phyloP scores from a whole-genome alignment of 2,797 vertebrate genomes.

The Adelosebastes latens region DNA sequence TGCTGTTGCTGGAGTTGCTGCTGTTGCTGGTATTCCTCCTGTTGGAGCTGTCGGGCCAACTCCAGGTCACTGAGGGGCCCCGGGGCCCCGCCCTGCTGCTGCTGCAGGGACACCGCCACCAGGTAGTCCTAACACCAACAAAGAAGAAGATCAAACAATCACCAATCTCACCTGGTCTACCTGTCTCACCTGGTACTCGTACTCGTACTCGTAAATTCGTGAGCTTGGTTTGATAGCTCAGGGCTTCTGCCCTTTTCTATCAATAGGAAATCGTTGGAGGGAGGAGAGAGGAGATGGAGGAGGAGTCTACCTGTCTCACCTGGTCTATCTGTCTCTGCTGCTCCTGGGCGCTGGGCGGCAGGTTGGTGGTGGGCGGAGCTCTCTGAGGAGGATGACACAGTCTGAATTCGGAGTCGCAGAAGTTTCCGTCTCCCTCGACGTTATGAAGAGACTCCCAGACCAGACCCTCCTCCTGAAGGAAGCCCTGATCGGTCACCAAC shows the following conservation, averaged over 20 bases:
- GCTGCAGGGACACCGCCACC: slow-evolving; percentile 92
- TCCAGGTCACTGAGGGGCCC: slow-evolving; percentile 90
- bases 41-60: slow-evolving; percentile 90
- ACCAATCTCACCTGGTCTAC: not conserved
- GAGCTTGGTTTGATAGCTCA: no score
- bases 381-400: slow-evolving; percentile 86
- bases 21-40: slow-evolving; percentile 92
- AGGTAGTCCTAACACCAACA: slow-evolving; percentile 85
- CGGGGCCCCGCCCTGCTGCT: slow-evolving; percentile 72
- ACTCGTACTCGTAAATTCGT: no score
- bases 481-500: slow-evolving; percentile 96
- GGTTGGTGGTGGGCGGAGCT: not conserved
- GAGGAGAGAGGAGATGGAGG: no score
- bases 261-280: no score
- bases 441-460: slow-evolving; percentile 96
- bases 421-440: slow-evolving; percentile 95
- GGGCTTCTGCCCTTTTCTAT: no score
- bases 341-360: slow-evolving; percentile 58
- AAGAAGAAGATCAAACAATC: not conserved
- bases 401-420: slow-evolving; percentile 91
- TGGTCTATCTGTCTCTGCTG: slow-evolving; percentile 82
- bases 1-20: slow-evolving; percentile 48
- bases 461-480: slow-evolving; percentile 89
- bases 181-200: slow-evolving; percentile 75
- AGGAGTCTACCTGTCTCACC: not conserved